These are phyloP conservation scores for Bellardia bayeri DNA, from an alignment of 2,888 invertebrate species.

Conservation along the genomic window DNA sequence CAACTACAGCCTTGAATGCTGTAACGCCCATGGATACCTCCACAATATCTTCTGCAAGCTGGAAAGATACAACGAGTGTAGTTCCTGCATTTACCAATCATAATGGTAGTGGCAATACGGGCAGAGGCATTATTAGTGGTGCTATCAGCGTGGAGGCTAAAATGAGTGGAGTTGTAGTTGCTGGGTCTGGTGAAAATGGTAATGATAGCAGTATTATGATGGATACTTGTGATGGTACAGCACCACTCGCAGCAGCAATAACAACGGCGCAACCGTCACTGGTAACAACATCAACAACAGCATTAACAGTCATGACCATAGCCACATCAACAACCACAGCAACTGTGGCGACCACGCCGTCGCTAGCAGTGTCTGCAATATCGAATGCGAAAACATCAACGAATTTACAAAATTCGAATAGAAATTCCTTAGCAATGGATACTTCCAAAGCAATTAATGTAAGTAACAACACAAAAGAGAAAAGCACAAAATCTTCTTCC, in stretches of 20 bases:
- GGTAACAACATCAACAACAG: constrained; percentile 43
- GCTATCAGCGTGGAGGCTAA: constrained; percentile 34
- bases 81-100: constrained; percentile 64
- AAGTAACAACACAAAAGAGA: constrained; percentile 60
- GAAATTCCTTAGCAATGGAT: constrained; percentile 60
- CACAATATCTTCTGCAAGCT: constrained; percentile 61
- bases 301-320: not conserved
- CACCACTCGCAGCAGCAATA: constrained; percentile 57
- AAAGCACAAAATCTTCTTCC: constrained; percentile 66
- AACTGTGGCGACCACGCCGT: constrained; percentile 32
- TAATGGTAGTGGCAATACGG: constrained; percentile 69
- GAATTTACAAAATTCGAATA: constrained; percentile 70
- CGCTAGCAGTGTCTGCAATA: not conserved
- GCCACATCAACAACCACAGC: constrained; percentile 41
- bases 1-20: constrained; percentile 32
- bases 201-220: constrained; percentile 65
- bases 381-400: constrained; percentile 43
- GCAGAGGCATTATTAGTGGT: constrained; percentile 59
- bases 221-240: constrained; percentile 73
- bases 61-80: constrained; percentile 63
- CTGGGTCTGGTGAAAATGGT: constrained; percentile 44
- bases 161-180: not conserved
- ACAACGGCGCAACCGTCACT: constrained; percentile 35
- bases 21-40: constrained; percentile 41
- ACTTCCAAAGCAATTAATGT: constrained; percentile 62